phyloP scores from a whole-genome alignment of 2,888 invertebrate species.

The Leucophenga maculata region DNA sequence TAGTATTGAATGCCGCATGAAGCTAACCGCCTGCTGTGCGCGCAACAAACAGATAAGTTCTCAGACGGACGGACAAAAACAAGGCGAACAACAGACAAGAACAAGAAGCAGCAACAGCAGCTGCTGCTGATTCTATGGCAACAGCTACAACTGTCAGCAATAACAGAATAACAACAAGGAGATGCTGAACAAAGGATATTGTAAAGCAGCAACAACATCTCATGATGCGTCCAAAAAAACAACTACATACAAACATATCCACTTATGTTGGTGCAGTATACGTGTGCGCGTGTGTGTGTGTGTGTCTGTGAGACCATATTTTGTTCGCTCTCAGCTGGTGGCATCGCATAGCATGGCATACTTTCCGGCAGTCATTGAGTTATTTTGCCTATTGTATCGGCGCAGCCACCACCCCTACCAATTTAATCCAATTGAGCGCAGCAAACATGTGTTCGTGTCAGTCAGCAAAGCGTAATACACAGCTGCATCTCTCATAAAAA shows the following conservation, averaged over 20 bases:
- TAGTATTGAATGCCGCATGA: background rate
- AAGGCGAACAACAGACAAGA: slow-evolving; percentile 44
- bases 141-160: slow-evolving; percentile 50
- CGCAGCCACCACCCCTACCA: background rate
- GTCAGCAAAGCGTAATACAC: slow-evolving; percentile 4
- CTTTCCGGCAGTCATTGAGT: slow-evolving; percentile 17
- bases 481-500: background rate
- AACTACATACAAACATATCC: background rate
- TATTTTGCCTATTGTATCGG: slow-evolving; percentile 8
- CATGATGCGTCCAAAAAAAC: background rate
- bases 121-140: background rate
- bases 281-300: slow-evolving; percentile 23
- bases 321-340: slow-evolving; percentile 17
- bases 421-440: slow-evolving; percentile 15
- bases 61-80: slow-evolving; percentile 37
- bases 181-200: background rate
- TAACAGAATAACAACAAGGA: slow-evolving; percentile 40
- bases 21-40: slow-evolving; percentile 9
- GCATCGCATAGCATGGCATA: slow-evolving; percentile 17
- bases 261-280: slow-evolving; percentile 9
- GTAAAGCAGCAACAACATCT: slow-evolving; percentile 19
- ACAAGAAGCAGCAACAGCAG: slow-evolving; percentile 44
- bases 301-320: slow-evolving; percentile 13
- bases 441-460: slow-evolving; percentile 12
- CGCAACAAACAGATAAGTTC: slow-evolving; percentile 1